These are phyloP conservation scores for Serinus canaria DNA, from an alignment of 2,113 vertebrate species.

Conservation along the genomic window DNA sequence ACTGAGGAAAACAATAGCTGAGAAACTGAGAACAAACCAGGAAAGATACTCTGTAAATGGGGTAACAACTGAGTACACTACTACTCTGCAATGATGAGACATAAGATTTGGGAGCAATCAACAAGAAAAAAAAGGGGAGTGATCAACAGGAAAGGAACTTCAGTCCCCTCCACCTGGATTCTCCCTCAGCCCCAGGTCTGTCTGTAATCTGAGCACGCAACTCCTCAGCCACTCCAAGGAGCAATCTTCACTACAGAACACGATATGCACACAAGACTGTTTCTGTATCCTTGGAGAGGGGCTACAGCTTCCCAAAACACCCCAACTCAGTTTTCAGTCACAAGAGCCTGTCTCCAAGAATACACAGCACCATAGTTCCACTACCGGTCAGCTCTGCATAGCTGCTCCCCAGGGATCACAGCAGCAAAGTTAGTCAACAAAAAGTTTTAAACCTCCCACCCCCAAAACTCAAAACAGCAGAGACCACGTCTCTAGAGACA, in stretches of 20 bases:
- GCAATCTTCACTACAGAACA: not conserved
- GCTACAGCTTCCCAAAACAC: not conserved
- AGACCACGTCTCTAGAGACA: not conserved
- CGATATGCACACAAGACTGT: fast-evolving
- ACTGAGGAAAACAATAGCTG: not conserved
- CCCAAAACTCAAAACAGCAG: not conserved
- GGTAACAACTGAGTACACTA: not conserved
- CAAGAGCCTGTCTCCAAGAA: not conserved
- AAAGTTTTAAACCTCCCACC: not conserved
- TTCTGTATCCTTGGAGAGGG: not conserved
- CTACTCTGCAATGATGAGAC: not conserved
- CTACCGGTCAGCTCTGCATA: not conserved
- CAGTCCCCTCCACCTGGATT: not conserved
- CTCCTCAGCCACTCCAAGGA: not conserved
- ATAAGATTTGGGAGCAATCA: too few relatives aligned
- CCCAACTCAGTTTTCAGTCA: not conserved
- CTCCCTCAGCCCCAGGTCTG: not conserved
- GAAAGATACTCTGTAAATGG: not conserved
- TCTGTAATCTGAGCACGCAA: fast-evolving
- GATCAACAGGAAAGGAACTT: not conserved
- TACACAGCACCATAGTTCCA: not conserved
- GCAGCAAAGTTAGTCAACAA: not conserved
- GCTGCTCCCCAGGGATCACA: not conserved
- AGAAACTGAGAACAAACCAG: not conserved
- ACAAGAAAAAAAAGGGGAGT: fast-evolving